Conservation (phyloP, 2,113 vertebrate species). For the Panthera leo region DNA sequence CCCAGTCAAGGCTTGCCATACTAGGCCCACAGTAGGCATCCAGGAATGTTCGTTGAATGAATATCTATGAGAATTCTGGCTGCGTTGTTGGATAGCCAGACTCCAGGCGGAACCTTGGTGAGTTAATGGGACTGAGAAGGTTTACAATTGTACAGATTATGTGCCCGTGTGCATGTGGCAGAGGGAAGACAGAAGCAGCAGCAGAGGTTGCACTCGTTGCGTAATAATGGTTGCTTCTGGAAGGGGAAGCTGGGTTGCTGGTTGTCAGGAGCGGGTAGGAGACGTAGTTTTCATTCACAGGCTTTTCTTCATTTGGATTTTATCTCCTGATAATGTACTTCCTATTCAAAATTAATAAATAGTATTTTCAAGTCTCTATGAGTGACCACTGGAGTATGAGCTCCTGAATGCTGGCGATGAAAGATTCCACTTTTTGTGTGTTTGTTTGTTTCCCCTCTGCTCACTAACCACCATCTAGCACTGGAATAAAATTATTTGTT, state of each 20-base stretch:
- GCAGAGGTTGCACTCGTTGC: background rate
- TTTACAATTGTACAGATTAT: background rate
- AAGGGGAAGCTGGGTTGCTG: background rate
- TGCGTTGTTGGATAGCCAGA: background rate
- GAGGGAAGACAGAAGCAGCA: background rate
- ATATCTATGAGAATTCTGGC: background rate
- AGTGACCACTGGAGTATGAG: background rate
- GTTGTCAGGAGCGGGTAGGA: background rate
- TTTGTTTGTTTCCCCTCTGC: background rate
- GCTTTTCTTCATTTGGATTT: slow-evolving; percentile 25
- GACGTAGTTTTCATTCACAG: background rate
- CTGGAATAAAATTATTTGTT: background rate
- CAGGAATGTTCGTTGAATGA: background rate
- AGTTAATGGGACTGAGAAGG: background rate
- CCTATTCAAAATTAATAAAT: slow-evolving; percentile 3
- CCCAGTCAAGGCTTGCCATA: background rate
- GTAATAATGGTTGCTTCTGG: background rate
- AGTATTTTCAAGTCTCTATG: background rate
- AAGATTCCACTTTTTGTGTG: background rate
- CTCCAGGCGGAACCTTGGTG: background rate
- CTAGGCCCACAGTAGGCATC: background rate
- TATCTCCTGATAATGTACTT: background rate
- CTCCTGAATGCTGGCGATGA: background rate
- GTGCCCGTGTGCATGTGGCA: background rate
- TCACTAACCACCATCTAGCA: background rate